Evolutionary conservation across 2,113 vertebrate species (phyloP).

Genomic region (Psittacula cyanocephala): DNA sequence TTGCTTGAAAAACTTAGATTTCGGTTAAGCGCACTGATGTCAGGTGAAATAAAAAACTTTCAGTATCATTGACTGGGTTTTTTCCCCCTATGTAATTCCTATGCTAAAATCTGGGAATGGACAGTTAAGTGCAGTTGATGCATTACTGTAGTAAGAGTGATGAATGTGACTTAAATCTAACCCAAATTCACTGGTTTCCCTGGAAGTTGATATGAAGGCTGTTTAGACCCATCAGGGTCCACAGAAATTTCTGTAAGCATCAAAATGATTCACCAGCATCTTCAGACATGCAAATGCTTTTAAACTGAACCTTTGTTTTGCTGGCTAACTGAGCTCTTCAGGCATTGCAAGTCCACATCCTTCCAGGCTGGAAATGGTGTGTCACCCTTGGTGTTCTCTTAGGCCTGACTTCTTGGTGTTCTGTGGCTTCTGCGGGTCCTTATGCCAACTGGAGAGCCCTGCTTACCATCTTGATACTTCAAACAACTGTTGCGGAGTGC

Average conservation of each 20-base stretch:
- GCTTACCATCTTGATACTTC: neutral
- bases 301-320: neutral
- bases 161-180: neutral
- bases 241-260: neutral
- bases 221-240: neutral
- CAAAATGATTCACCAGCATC: accelerated
- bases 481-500: neutral
- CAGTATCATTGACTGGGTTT: neutral
- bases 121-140: neutral
- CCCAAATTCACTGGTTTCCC: neutral
- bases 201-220: neutral
- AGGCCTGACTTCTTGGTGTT: neutral
- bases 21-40: neutral
- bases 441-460: neutral
- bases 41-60: neutral
- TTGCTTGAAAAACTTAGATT: neutral
- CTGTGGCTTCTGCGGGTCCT: neutral
- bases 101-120: neutral
- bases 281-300: neutral
- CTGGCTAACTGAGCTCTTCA: neutral
- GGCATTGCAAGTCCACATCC: neutral
- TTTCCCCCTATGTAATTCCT: neutral
- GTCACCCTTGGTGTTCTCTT: neutral
- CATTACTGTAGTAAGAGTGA: neutral
- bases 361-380: neutral